These are phyloP conservation scores for Macquaria australasica DNA, from an alignment of 2,113 vertebrate species.

Conservation along the genomic window DNA sequence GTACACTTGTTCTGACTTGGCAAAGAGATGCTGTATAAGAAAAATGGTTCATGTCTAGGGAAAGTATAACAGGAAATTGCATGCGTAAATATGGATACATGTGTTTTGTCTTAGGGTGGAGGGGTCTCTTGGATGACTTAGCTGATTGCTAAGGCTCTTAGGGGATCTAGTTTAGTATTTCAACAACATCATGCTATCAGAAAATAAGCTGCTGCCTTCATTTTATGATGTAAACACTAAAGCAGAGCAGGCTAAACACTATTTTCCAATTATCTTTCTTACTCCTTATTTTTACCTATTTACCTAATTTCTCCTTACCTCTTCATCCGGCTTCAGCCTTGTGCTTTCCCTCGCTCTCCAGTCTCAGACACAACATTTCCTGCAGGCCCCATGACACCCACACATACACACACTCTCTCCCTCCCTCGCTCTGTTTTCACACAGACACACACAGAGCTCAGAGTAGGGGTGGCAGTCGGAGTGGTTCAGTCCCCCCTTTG, in stretches of 20 bases:
- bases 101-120: constrained; percentile 5
- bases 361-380: constrained; percentile 68
- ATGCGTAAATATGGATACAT: constrained; percentile 23
- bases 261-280: constrained; percentile 17
- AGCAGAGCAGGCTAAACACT: constrained; percentile 14
- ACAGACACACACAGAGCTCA: constrained; percentile 27
- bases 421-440: neutral
- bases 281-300: neutral
- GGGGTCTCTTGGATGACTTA: constrained; percentile 25
- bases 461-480: constrained; percentile 36
- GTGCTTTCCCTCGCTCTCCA: constrained; percentile 24
- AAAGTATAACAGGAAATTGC: constrained; percentile 19
- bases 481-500: constrained; percentile 65
- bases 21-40: neutral
- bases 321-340: constrained; percentile 1
- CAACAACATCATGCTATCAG: constrained; percentile 6
- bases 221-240: constrained; percentile 24
- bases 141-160: constrained; percentile 43
- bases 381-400: constrained; percentile 49
- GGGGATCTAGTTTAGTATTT: constrained; percentile 48
- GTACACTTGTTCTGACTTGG: neutral
- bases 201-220: constrained; percentile 28
- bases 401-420: neutral
- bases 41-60: neutral
- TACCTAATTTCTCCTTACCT: constrained; percentile 25